These are phyloP conservation scores for Lithobates pipiens DNA, from an alignment of 2,797 vertebrate species.

Conservation along the genomic window DNA sequence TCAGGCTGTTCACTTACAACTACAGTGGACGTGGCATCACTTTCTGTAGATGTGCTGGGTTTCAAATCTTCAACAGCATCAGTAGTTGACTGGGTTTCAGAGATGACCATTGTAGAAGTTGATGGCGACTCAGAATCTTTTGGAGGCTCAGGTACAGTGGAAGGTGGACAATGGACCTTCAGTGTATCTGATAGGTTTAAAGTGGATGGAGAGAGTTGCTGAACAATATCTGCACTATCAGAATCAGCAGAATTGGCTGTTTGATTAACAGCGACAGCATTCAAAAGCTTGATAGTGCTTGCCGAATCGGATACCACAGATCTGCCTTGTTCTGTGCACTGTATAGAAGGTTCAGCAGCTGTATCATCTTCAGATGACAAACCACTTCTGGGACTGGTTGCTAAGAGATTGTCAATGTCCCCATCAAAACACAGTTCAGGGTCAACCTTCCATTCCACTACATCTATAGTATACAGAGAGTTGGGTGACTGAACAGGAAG, in stretches of 20 bases:
- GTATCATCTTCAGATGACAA: conserved; percentile 6
- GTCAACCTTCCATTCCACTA: neutral
- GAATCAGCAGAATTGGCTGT: neutral
- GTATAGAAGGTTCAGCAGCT: too few species aligned
- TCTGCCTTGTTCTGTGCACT: neutral
- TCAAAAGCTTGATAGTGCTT: neutral
- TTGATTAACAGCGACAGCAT: neutral
- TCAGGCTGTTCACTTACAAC: neutral
- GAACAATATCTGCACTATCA: neutral
- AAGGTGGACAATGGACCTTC: neutral
- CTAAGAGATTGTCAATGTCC: conserved; percentile 62
- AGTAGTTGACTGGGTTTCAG: neutral
- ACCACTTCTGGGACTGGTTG: neutral
- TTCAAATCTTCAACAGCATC: neutral
- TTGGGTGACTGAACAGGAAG: neutral
- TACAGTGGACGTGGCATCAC: neutral
- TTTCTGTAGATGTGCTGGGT: neutral
- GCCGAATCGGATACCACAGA: neutral
- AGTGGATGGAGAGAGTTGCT: neutral
- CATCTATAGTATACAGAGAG: neutral
- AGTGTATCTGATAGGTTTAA: neutral
- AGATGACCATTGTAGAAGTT: neutral
- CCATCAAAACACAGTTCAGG: conserved; percentile 26
- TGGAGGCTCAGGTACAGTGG: neutral
- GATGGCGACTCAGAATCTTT: neutral